Percentiles rank a stretch among this genome's conserved stretches.
Conservation (phyloP, 2,113 vertebrate genomes). For the Psettodes erumei region DNA sequence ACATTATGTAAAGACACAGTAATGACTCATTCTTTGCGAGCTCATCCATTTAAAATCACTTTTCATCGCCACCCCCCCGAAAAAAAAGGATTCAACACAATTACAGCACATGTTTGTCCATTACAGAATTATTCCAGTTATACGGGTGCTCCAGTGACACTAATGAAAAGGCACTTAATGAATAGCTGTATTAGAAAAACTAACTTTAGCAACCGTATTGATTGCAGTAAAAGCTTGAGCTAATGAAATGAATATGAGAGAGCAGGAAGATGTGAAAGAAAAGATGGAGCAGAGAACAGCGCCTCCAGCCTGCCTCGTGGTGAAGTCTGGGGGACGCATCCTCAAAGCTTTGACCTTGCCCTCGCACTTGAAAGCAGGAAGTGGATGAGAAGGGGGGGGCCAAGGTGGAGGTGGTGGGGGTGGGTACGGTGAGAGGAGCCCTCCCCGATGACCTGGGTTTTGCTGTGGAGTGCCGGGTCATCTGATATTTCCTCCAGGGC, state of each 20-base stretch:
- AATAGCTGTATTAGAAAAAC: conserved; percentile 72
- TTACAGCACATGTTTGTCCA: conserved; percentile 70
- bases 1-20: conserved; percentile 52
- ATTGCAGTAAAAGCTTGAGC: conserved; percentile 77
- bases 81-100: conserved; percentile 50
- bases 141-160: conserved; percentile 66
- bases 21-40: conserved; percentile 42
- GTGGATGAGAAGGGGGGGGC: conserved; percentile 68
- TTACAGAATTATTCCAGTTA: conserved; percentile 72
- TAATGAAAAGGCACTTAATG: conserved; percentile 80
- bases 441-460: conserved; percentile 79
- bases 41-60: conserved; percentile 51
- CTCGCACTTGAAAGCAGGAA: conserved; percentile 82
- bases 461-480: conserved; percentile 79
- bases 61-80: conserved; percentile 14
- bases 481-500: conserved; percentile 86
- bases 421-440: conserved; percentile 70
- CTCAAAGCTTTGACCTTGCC: conserved; percentile 83
- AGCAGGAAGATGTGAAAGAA: conserved; percentile 68
- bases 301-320: conserved; percentile 78
- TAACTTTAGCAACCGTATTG: conserved; percentile 77
- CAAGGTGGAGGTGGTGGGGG: too few relatives aligned
- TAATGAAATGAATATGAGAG: conserved; percentile 80
- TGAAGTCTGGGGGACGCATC: conserved; percentile 76
- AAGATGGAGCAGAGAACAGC: conserved; percentile 66